Conservation (phyloP, 2,113 vertebrate genomes). For the Gymnobelideus leadbeateri region DNA sequence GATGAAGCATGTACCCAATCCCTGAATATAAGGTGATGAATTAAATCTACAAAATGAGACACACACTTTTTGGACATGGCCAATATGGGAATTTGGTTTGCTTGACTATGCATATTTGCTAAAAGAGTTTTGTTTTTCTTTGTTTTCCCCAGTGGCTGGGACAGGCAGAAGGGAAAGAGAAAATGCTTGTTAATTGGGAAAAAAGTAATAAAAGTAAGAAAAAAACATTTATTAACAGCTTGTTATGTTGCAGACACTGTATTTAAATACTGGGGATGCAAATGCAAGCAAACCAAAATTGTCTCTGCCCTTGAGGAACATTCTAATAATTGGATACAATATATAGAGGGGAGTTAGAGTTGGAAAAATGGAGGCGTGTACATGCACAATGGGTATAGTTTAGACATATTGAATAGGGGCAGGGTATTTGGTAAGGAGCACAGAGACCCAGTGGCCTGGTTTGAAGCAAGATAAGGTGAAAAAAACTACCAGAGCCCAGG, state of each 20-base stretch:
- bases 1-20: neutral
- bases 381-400: neutral
- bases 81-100: neutral
- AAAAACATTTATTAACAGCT: neutral
- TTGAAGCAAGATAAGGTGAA: neutral
- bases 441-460: neutral
- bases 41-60: neutral
- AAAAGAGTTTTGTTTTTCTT: neutral
- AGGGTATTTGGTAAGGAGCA: neutral
- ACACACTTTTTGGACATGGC: neutral
- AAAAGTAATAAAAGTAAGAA: neutral
- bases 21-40: neutral
- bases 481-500: neutral
- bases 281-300: neutral
- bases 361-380: too few species aligned
- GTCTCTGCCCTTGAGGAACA: neutral
- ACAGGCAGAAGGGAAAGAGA: neutral
- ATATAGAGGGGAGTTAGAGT: too few species aligned
- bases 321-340: neutral
- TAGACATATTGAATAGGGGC: neutral
- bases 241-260: neutral
- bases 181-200: neutral
- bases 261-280: neutral
- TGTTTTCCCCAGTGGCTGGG: neutral
- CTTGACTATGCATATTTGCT: neutral